A percentile compares a stretch with the other conserved stretches of the same genome.
These are phyloP conservation scores for Agrenia bidenticulata DNA, from an alignment of 2,888 invertebrate species.

Conservation along the genomic window DNA sequence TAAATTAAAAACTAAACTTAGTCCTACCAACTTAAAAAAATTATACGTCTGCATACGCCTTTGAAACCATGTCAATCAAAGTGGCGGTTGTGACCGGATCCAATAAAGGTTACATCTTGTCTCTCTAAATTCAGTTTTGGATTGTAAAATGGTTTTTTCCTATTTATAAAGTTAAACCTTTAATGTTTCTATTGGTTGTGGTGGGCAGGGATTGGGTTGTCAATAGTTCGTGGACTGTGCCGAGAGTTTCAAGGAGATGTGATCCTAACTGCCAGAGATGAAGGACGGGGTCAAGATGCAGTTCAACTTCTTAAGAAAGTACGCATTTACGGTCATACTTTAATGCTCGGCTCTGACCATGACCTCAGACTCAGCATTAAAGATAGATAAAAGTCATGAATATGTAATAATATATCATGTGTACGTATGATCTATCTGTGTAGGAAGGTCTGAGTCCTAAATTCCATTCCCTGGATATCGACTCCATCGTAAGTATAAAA, in stretches of 20 bases:
- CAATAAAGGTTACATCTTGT: conserved; percentile 61
- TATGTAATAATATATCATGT: too few relatives aligned
- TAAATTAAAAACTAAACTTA: too few relatives aligned
- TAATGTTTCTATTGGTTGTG: too few relatives aligned
- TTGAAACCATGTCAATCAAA: conserved; percentile 18
- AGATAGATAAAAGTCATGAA: too few relatives aligned
- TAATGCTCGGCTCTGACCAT: too few relatives aligned
- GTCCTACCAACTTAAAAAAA: too few relatives aligned
- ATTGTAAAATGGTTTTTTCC: too few relatives aligned
- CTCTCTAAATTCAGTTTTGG: neutral
- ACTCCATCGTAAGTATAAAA: conserved; percentile 63
- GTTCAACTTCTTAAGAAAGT: conserved; percentile 63
- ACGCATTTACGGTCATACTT: too few relatives aligned
- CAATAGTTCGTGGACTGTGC: conserved; percentile 68
- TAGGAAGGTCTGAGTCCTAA: conserved; percentile 57
- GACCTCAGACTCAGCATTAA: too few relatives aligned
- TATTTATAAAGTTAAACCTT: too few relatives aligned
- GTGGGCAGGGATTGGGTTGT: conserved; percentile 69
- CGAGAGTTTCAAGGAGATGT: conserved; percentile 68
- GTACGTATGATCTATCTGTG: neutral
- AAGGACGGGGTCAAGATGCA: conserved; percentile 63
- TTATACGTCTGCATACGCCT: too few relatives aligned
- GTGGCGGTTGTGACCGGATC: conserved; percentile 64
- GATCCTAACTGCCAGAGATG: conserved; percentile 68
- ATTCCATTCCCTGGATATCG: conserved; percentile 72